These are phyloP conservation scores for Stylophora pistillata DNA, from an alignment of 64 coral and sea anemone species.

Conservation along the genomic window DNA sequence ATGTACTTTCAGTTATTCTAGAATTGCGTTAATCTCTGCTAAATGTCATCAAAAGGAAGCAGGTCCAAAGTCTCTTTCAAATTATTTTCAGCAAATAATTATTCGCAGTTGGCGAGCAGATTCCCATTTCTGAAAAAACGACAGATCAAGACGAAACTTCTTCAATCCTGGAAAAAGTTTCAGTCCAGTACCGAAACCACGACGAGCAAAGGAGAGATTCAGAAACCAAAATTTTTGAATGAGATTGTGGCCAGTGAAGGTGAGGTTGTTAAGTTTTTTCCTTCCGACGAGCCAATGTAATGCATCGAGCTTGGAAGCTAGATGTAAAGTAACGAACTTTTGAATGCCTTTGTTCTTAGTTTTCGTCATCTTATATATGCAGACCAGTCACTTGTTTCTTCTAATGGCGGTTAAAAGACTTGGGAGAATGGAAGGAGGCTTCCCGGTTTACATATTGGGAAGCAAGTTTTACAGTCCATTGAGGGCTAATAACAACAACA, in stretches of 20 bases:
- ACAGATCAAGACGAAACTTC: slow-evolving; percentile 84
- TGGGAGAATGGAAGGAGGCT: no score
- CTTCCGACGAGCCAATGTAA: background rate
- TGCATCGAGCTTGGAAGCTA: no score
- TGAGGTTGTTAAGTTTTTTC: background rate
- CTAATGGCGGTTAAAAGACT: no score
- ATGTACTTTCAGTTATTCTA: background rate
- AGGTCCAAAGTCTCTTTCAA: slow-evolving; percentile 49
- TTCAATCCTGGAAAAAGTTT: slow-evolving; percentile 60
- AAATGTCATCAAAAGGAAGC: slow-evolving; percentile 29
- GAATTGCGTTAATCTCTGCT: background rate
- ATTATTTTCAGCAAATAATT: slow-evolving; percentile 50
- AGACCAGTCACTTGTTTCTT: no score
- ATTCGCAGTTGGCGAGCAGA: slow-evolving; percentile 56
- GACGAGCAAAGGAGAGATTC: background rate
- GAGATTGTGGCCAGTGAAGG: background rate
- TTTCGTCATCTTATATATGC: no score
- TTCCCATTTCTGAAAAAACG: slow-evolving; percentile 70
- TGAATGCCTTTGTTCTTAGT: no score
- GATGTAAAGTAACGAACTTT: no score
- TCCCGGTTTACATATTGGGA: no score
- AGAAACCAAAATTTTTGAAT: background rate
- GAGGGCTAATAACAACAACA: no score
- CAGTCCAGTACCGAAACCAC: background rate
- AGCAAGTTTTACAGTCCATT: no score